Base-by-base conservation (phyloP, 1,140 invertebrate species). In the Neodiprion pinetum region DNA sequence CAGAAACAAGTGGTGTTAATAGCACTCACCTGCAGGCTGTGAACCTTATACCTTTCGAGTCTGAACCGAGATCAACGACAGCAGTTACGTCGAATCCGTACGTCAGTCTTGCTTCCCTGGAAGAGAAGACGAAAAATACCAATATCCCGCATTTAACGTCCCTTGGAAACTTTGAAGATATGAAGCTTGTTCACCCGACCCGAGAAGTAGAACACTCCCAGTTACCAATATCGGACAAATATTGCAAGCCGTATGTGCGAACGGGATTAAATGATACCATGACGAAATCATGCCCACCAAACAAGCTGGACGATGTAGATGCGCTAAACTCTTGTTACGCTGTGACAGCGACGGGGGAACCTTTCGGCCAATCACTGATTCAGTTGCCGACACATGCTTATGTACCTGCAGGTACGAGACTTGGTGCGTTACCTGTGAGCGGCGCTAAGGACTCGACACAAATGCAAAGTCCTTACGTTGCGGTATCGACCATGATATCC, bases 181-280 rank as follows among this genome's bases (percentile, higher is more conserved):
- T 78, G 1, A 78, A 83, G 14, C 12, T 76, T 9, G 79, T 10
- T 71, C 12, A 69, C 21, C 48, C 53, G 4, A 17, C 23, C 71
- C 8, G 75, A 80, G 1, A 74, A 76, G 7, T 69, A 79, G 7
- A 71, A 74, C 28, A 48, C 21, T 5, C 70, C 73, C 21, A 71
- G 11, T 23, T 48, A 9, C 21, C 70, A 48, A 71, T 71, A 9
- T 71, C 70, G 23, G 73, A 76, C 10, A 76, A 76, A 23, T 17
- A 75, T 1, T 76, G 70, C 17, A 87, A 83, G 50, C 80, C 85
- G 2, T 87, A 86, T 12, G 84, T 87, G 1, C 84, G 85, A 67
- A 78, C 80, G 12, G 81, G 80, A 28, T 48, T 84, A 4, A 78
- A 81, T 0, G 81, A 83, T 48, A 76, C 79, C 3, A 69, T 81